Base-by-base conservation (phyloP, 2,113 vertebrate genomes). In the Euleptes europaea region DNA sequence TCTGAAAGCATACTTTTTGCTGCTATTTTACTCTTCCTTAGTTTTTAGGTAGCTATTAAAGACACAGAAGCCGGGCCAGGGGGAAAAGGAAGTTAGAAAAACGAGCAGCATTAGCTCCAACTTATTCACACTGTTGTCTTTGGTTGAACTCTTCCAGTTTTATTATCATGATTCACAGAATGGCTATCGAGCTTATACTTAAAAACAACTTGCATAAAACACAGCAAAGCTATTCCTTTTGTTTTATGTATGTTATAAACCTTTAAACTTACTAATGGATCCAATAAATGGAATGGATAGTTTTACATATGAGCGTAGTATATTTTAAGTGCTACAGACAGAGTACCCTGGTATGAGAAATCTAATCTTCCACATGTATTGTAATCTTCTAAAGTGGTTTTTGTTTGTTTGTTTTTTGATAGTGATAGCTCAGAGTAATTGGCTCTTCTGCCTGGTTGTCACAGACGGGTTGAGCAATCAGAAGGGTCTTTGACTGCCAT, bases 241-340 rank as follows among this genome's bases (percentile, higher is more conserved):
- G 75, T 87, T 92, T 92, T 82, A 80, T 82, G 4, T 44, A 51
- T 76, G 21, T 84, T 90, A 57, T 89, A 90, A 91, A 92, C 75
- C 26, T 87, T 54, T 82, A 86, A 88, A 88, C 60, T 87, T 67
- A 80, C 35, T 88, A 88, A 90, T 90, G 47, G 57, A 73, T 90
- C 2, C 78, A 91, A 80, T 80, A 90, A 89, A 76, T 42, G 85
- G 78, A 65, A 44, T 88, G 78, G 89, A 86, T n/a, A 86, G 10
- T 35, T 91, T 77, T 86, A n/a, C 47, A 21, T 82, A 76, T n/a
- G 72, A 70, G 72, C 33, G 82, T n/a, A 79, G 5, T 78, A 83
- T 0, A 1, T 91, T 94, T 92, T 70, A 93, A 72, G 77, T 76
- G 35, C 0, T 87, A 2, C 67, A 80, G 83, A 87, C 69, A 88